Evolutionary conservation across 2,113 vertebrate genomes (phyloP).

Genomic region (Gallinago undulata): DNA sequence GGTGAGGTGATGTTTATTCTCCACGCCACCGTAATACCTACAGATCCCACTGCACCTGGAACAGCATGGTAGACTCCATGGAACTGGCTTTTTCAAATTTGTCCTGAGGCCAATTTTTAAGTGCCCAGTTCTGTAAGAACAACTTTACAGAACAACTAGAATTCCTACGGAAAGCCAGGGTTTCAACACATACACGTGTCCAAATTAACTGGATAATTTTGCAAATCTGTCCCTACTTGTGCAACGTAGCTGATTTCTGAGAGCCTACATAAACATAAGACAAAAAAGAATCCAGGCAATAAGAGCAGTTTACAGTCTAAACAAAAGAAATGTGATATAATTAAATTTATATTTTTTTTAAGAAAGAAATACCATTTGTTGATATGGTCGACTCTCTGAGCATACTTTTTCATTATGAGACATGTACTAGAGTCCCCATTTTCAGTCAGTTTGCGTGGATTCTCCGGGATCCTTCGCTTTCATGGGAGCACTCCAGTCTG

Average conservation of each 20-base stretch:
- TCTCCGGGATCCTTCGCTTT: neutral
- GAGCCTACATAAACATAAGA: neutral
- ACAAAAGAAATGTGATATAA: neutral
- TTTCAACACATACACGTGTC: neutral
- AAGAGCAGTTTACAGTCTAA: neutral
- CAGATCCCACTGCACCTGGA: neutral
- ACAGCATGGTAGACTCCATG: neutral
- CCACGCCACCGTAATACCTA: neutral
- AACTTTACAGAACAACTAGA: neutral
- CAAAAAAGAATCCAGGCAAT: neutral
- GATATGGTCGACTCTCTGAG: neutral
- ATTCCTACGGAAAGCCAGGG: neutral
- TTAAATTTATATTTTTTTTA: neutral
- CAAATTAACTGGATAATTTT: neutral
- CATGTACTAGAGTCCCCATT: neutral
- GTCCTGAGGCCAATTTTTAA: neutral
- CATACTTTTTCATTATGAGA: neutral
- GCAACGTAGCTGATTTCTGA: neutral
- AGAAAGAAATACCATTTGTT: neutral
- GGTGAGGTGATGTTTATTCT: neutral
- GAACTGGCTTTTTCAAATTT: neutral
- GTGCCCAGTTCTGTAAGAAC: neutral
- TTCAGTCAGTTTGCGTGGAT: fast-evolving
- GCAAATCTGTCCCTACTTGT: neutral
- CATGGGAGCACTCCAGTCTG: neutral